Percentiles rank a stretch among this genome's conserved stretches.
Conservation (phyloP, 92 coral and sea anemone species). For the Paragorgia papillata region DNA sequence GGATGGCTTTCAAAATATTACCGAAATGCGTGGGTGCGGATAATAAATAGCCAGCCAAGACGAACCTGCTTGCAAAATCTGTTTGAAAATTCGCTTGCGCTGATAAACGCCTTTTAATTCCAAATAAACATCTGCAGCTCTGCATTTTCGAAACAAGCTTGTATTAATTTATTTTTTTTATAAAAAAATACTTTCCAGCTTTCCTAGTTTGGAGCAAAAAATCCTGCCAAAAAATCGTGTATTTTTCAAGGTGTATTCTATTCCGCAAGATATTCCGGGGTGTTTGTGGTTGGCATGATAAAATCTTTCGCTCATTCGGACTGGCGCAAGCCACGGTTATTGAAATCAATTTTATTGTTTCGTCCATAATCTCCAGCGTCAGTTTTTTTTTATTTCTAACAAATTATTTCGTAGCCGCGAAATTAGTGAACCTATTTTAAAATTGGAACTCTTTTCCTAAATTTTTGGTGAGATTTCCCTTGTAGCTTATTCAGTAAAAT, state of each 20-base stretch:
- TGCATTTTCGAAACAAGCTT: background rate
- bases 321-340: background rate
- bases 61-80: conserved; percentile 23
- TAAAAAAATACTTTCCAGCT: too few relatives aligned
- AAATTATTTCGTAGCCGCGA: conserved; percentile 24
- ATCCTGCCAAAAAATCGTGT: too few relatives aligned
- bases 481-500: too few relatives aligned
- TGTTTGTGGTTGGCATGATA: background rate
- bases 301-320: background rate
- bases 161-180: too few relatives aligned
- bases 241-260: too few relatives aligned
- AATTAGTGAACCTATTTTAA: background rate
- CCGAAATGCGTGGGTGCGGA: conserved; percentile 45
- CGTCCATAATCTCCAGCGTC: background rate
- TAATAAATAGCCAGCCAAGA: conserved; percentile 41
- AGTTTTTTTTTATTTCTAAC: background rate
- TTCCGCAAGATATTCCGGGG: too few relatives aligned
- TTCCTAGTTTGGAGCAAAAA: too few relatives aligned
- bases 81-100: background rate
- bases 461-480: too few relatives aligned
- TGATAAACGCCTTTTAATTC: conserved; percentile 6
- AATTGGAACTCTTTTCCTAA: too few relatives aligned
- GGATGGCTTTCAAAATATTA: conserved; percentile 47
- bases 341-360: conserved; percentile 35
- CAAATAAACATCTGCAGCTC: background rate